A percentile compares a stretch with the other conserved stretches of the same genome.
These are phyloP conservation scores for Malachius bipustulatus DNA, from an alignment of 2,888 invertebrate genomes.

Conservation along the genomic window DNA sequence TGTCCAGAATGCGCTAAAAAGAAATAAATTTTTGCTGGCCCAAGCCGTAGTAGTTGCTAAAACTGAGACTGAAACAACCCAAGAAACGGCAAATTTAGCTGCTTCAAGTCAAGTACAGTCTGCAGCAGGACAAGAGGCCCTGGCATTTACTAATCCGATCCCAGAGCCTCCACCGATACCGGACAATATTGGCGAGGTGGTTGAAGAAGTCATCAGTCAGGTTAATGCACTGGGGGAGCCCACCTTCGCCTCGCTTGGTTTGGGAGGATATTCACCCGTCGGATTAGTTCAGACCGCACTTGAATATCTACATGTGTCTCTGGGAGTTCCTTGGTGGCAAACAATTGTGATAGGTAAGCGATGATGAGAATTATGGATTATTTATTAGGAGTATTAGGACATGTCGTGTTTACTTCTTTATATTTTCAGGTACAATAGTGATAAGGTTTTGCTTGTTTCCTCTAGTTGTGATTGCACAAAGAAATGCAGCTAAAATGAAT, in stretches of 20 bases:
- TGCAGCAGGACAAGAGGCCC: no score
- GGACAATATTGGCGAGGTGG: slow-evolving; percentile 31
- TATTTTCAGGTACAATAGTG: slow-evolving; percentile 53
- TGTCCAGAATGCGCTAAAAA: no score
- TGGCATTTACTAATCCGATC: no score
- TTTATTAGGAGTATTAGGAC: slow-evolving; percentile 3
- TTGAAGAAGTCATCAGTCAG: slow-evolving; percentile 26
- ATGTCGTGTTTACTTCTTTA: no score
- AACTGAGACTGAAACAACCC: no score
- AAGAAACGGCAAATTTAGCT: no score
- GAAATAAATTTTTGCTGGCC: no score
- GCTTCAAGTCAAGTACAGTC: no score
- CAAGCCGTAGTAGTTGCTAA: no score
- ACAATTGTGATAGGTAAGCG: slow-evolving; percentile 61
- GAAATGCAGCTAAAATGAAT: slow-evolving; percentile 67
- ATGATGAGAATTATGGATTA: no score
- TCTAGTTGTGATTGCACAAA: slow-evolving; percentile 69
- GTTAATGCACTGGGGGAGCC: slow-evolving; percentile 54
- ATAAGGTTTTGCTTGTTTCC: slow-evolving; percentile 74
- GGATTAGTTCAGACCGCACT: slow-evolving; percentile 71
- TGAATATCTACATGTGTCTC: slow-evolving; percentile 70
- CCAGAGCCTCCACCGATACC: slow-evolving; percentile 23
- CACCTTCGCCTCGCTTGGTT: slow-evolving; percentile 65
- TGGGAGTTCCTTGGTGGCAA: slow-evolving; percentile 89
- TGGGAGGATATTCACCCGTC: slow-evolving; percentile 72